These are phyloP conservation scores for Delia radicum DNA, from an alignment of 1,140 invertebrate genomes.

Conservation along the genomic window DNA sequence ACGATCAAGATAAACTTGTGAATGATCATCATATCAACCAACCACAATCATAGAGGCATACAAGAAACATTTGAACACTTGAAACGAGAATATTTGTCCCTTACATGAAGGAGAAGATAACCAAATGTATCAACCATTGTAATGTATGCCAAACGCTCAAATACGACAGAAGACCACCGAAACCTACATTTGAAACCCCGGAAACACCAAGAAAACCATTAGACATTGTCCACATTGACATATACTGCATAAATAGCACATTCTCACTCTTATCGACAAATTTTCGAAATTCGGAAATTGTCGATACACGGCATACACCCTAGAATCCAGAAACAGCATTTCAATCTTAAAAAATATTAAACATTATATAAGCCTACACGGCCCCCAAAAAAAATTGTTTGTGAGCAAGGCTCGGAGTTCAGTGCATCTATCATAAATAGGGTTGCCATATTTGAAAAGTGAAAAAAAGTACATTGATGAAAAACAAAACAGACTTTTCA, in stretches of 20 bases:
- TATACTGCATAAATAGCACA: not conserved
- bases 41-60: not conserved
- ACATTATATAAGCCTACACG: not conserved
- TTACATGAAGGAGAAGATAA: slow-evolving; percentile 4
- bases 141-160: not conserved
- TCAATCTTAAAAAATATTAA: slow-evolving; percentile 4
- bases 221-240: not conserved
- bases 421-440: not conserved
- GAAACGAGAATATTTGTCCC: slow-evolving; percentile 1
- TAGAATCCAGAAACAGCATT: not conserved
- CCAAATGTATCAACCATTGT: too few relatives aligned
- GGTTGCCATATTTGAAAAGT: too few relatives aligned
- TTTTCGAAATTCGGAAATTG: not conserved
- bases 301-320: not conserved
- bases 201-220: not conserved
- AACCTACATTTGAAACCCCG: not conserved
- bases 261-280: not conserved
- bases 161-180: not conserved
- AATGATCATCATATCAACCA: not conserved
- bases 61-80: not conserved
- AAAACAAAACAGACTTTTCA: too few relatives aligned
- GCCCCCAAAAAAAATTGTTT: not conserved
- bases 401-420: not conserved
- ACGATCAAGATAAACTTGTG: not conserved
- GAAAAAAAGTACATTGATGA: too few relatives aligned